Evolutionary conservation across 2,113 vertebrate species (phyloP).

Genomic region (Junco hyemalis): DNA sequence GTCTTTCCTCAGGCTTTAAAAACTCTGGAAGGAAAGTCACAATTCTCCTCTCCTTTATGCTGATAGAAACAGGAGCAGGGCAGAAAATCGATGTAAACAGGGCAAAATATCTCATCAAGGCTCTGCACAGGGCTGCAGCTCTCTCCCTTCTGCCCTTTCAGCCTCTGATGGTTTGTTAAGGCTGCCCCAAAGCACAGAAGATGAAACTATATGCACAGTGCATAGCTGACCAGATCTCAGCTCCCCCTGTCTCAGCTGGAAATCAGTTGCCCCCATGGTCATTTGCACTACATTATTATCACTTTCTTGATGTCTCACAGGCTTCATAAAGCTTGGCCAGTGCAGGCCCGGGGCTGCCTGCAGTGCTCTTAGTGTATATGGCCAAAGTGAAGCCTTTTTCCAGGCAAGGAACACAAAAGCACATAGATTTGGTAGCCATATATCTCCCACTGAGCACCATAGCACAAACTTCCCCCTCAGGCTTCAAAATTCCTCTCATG

Average conservation of each 20-base stretch:
- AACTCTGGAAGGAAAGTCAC: neutral
- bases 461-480: fast-evolving
- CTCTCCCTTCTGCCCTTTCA: neutral
- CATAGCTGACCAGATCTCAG: neutral
- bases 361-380: neutral
- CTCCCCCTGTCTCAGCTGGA: neutral
- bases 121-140: neutral
- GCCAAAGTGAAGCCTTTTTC: neutral
- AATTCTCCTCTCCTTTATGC: neutral
- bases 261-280: neutral
- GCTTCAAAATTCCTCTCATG: neutral
- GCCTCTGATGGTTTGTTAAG: neutral
- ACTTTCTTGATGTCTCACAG: neutral
- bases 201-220: neutral
- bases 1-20: neutral
- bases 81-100: neutral
- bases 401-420: neutral
- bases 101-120: neutral
- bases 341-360: neutral
- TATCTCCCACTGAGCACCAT: too few species aligned
- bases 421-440: neutral
- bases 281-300: neutral
- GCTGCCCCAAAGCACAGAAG: neutral
- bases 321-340: neutral
- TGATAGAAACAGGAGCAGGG: neutral